These are phyloP conservation scores for Drosophila jambulina DNA, from an alignment of 1,140 invertebrate species.

Conservation along the genomic window DNA sequence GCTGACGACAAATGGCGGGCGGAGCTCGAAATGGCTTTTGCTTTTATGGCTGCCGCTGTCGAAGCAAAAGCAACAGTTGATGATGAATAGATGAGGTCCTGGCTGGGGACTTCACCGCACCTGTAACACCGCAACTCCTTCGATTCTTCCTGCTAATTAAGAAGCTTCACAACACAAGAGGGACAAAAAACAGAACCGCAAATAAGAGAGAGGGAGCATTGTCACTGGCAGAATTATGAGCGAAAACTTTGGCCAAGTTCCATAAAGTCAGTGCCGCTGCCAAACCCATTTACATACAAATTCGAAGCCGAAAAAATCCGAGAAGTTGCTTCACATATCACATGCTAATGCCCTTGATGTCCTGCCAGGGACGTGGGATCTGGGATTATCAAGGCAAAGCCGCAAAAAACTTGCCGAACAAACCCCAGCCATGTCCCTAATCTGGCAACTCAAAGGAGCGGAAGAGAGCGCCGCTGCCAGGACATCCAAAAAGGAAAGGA, in stretches of 20 bases:
- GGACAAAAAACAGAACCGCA: too few relatives aligned
- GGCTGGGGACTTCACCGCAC: neutral
- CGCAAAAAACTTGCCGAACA: constrained; percentile 54
- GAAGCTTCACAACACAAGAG: neutral
- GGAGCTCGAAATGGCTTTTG: constrained; percentile 34
- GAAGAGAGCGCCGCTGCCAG: constrained; percentile 16
- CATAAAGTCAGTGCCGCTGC: constrained; percentile 8
- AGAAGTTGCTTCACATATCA: constrained; percentile 42
- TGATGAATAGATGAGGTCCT: constrained; percentile 22
- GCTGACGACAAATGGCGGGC: constrained; percentile 50
- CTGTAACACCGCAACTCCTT: constrained; percentile 28
- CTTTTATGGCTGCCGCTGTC: constrained; percentile 34
- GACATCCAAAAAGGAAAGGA: neutral
- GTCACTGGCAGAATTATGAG: neutral
- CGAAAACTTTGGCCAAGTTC: constrained; percentile 25
- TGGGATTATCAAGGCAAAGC: constrained; percentile 51
- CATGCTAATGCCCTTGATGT: constrained; percentile 53
- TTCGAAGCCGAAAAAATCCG: constrained; percentile 18
- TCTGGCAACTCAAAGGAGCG: constrained; percentile 40
- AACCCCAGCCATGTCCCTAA: constrained; percentile 37
- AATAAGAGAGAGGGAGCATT: neutral
- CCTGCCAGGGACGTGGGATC: constrained; percentile 35
- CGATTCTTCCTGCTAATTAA: constrained; percentile 19
- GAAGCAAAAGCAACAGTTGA: constrained; percentile 44
- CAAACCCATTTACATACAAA: constrained; percentile 34